phyloP scores from a whole-genome alignment of 1,140 invertebrate species.

The Macrocentrus cingulum region DNA sequence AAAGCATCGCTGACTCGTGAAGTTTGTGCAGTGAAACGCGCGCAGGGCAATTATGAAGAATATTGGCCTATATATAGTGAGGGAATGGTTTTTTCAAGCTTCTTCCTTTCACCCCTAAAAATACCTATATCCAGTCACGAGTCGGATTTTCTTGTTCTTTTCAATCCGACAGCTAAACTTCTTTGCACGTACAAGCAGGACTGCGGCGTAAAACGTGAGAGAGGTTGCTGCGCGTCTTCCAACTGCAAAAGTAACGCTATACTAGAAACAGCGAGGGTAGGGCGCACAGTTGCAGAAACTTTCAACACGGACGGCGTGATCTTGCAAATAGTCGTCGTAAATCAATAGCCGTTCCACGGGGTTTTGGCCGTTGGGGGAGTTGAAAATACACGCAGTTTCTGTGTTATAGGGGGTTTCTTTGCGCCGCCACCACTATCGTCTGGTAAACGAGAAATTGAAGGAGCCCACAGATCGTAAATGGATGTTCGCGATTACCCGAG shows the following conservation, averaged over 20 bases:
- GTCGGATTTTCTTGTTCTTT: conserved; percentile 24
- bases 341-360: conserved; percentile 43
- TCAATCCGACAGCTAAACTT: conserved; percentile 24
- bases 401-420: background rate
- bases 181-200: conserved; percentile 16
- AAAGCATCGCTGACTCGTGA: no score
- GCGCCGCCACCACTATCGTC: no score
- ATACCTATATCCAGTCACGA: conserved; percentile 12
- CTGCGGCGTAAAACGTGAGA: conserved; percentile 16
- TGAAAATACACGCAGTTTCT: no score
- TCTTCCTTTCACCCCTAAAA: no score
- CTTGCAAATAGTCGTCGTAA: conserved; percentile 54
- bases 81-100: no score
- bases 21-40: no score
- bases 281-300: conserved; percentile 45
- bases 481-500: conserved; percentile 53
- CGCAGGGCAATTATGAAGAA: no score
- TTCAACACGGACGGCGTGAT: conserved; percentile 50
- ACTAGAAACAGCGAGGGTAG: conserved; percentile 3
- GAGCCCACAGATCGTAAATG: conserved; percentile 45
- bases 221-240: conserved; percentile 9
- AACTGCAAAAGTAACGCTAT: conserved; percentile 25
- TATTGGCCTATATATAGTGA: no score
- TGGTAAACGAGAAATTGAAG: conserved; percentile 54
- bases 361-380: conserved; percentile 1